phyloP scores from a whole-genome alignment of 2,113 vertebrate species.

The Leiothrix lutea region DNA sequence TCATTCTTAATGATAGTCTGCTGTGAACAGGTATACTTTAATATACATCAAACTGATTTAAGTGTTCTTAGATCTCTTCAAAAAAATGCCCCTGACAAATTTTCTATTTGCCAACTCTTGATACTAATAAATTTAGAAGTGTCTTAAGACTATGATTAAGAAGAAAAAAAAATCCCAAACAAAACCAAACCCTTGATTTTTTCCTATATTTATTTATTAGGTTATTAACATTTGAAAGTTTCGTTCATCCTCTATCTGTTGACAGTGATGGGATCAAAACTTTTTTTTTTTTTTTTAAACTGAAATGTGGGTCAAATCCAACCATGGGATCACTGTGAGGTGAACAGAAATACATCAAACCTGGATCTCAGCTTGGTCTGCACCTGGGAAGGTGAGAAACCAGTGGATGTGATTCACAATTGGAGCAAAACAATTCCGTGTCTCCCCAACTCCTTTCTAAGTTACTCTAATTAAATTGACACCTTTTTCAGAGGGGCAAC shows the following conservation, averaged over 20 bases:
- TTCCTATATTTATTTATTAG: neutral
- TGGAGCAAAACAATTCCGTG: neutral
- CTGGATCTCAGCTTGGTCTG: neutral
- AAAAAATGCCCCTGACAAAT: neutral
- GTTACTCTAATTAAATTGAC: neutral
- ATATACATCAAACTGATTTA: neutral
- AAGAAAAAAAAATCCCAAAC: neutral
- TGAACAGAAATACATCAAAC: neutral
- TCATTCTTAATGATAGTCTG: neutral
- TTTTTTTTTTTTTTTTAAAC: neutral
- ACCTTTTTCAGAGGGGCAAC: neutral
- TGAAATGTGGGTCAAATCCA: neutral
- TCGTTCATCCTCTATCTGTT: neutral
- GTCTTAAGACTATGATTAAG: neutral
- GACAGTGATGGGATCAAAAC: neutral
- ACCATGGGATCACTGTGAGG: neutral
- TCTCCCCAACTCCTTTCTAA: neutral
- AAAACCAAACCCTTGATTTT: neutral
- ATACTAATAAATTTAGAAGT: neutral
- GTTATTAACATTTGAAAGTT: neutral
- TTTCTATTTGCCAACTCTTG: neutral
- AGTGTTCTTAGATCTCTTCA: neutral
- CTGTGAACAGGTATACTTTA: neutral
- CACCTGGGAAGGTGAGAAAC: neutral
- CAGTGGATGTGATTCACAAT: neutral